Evolutionary conservation across 2,888 invertebrate genomes (phyloP), one percentile per base, ranked within the genome.

Genomic region (Stomorhina lunata): DNA sequence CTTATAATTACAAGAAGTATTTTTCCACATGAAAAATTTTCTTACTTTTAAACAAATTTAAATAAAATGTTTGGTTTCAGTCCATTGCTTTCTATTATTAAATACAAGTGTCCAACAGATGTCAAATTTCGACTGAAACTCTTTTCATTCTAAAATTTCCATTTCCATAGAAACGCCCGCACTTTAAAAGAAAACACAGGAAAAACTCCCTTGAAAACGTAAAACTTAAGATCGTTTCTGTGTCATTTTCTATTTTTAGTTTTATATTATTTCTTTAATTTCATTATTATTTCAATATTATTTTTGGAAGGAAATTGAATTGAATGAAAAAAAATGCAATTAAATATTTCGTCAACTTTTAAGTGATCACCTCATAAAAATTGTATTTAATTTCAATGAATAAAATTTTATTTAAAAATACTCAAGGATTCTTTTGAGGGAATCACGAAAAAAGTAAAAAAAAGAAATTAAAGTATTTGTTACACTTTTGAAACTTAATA

Each of bases 81-180:
- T 65, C 69, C 32, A 65, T 43, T 59, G 59, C 65, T 78, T 75
- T n/a, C n/a, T 80, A 57, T 73, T 73, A 82, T 71, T 72, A n/a
- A n/a, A n/a, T 72, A 76, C 82, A 82, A 79, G 75, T 82, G 75
- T 75, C 71, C 71, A 79, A 79, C 82, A 82, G 75, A 82, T 82
- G 82, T 79, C 66, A 72, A 22, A 37, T 65, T 27, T 12, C 2
- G 32, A 50, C 66, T 25, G 4, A 48, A 57, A 68, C 66, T 73
- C 66, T 61, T 73, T 69, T 50, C 29, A n/a, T 22, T 1, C n/a
- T n/a, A n/a, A n/a, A n/a, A 9, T 45, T 48, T 40, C 27, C 53
- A 61, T 72, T 71, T 72, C 37, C 29, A 55, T 66, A 17, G 63
- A n/a, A n/a, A 61, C 68, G 15, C 61, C 45, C 63, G 50, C 63